These are phyloP conservation scores for Crotalus tigris DNA, from an alignment of 2,113 vertebrate genomes.

Conservation along the genomic window DNA sequence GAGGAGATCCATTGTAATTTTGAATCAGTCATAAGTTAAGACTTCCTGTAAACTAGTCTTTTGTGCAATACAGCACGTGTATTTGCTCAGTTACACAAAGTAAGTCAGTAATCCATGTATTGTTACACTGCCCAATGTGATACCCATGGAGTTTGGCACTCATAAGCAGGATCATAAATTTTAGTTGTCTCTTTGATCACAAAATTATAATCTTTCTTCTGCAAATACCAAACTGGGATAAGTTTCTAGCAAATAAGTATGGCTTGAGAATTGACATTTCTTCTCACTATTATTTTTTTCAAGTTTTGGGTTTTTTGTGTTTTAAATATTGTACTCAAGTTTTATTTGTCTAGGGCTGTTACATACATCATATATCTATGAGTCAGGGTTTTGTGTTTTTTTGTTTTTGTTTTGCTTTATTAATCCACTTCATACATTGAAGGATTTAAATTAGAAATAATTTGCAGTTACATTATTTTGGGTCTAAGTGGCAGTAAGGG, in stretches of 20 bases:
- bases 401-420: not conserved
- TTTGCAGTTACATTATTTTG: not conserved
- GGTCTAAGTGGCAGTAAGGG: not conserved
- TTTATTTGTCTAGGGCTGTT: not conserved
- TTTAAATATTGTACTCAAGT: not conserved
- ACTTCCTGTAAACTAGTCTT: not conserved
- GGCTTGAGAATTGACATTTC: not conserved
- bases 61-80: not conserved
- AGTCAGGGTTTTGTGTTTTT: too few relatives aligned
- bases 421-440: not conserved
- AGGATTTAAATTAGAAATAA: not conserved
- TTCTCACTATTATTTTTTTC: not conserved
- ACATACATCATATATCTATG: not conserved
- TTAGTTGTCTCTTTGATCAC: not conserved
- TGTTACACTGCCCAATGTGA: not conserved
- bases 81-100: not conserved
- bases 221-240: not conserved
- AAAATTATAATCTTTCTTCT: not conserved
- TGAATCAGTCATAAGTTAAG: not conserved
- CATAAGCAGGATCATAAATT: not conserved
- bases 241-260: not conserved
- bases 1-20: not conserved
- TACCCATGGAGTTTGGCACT: not conserved
- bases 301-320: not conserved
- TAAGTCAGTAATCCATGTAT: not conserved